Percentiles rank a stretch among this genome's conserved stretches.
Conservation (phyloP, 2,113 vertebrate genomes). For the Rhinogobius similis region DNA sequence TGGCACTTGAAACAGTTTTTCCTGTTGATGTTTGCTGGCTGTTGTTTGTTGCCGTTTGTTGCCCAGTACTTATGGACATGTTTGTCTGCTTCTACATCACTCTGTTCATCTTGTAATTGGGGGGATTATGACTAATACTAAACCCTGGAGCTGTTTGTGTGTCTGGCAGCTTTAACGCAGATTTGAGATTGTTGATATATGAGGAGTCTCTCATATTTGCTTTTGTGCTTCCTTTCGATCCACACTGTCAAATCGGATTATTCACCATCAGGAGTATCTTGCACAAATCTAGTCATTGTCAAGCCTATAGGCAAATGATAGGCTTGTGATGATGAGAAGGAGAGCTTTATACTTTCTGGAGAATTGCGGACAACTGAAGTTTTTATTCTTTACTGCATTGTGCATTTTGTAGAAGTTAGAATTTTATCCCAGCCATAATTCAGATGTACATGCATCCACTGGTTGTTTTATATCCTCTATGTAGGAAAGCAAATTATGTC, state of each 20-base stretch:
- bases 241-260: slow-evolving; percentile 38
- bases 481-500: too few species aligned
- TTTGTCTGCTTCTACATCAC: slow-evolving; percentile 20
- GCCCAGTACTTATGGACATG: not conserved
- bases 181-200: slow-evolving; percentile 44
- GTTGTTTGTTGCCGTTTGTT: not conserved
- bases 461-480: too few species aligned
- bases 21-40: too few species aligned
- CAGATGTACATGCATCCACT: too few species aligned
- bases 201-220: slow-evolving; percentile 23
- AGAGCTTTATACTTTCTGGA: not conserved
- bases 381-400: slow-evolving; percentile 22
- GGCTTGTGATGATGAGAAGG: slow-evolving; percentile 16
- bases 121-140: slow-evolving; percentile 49
- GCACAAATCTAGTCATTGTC: slow-evolving; percentile 18
- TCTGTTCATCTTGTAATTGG: slow-evolving; percentile 47
- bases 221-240: slow-evolving; percentile 38
- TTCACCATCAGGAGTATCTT: slow-evolving; percentile 7
- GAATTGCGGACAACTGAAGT: slow-evolving; percentile 19
- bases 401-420: not conserved
- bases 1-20: too few species aligned
- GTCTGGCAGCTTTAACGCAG: slow-evolving; percentile 43
- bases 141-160: slow-evolving; percentile 45
- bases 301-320: slow-evolving; percentile 19
- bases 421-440: too few species aligned